These are phyloP conservation scores for Globodera ellingtonae DNA, from an alignment of 1,140 invertebrate species.

Conservation along the genomic window DNA sequence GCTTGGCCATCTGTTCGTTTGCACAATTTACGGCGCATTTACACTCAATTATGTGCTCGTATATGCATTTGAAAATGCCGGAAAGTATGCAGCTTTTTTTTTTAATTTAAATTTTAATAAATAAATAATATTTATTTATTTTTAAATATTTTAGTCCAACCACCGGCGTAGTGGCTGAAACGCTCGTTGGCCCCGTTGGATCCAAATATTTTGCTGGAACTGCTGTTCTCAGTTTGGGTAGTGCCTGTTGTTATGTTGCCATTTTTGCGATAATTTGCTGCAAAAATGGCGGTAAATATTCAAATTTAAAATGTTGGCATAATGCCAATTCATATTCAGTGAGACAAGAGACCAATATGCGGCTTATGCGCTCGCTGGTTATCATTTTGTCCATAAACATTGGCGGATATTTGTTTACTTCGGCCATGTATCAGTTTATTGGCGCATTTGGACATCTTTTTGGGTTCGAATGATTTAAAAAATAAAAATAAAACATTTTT, in stretches of 20 bases:
- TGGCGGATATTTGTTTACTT: slow-evolving; percentile 19
- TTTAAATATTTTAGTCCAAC: slow-evolving; percentile 6
- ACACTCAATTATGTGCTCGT: slow-evolving; percentile 1
- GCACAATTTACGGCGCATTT: slow-evolving; percentile 6
- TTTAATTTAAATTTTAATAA: not conserved
- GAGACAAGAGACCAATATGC: slow-evolving; percentile 18
- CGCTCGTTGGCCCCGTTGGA: not conserved
- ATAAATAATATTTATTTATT: not conserved
- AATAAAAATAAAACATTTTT: too few relatives aligned
- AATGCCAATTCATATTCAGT: not conserved
- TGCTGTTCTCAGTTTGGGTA: not conserved
- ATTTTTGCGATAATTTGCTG: slow-evolving; percentile 19
- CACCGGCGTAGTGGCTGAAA: slow-evolving; percentile 5
- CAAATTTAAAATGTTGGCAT: not conserved
- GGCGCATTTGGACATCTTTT: too few relatives aligned
- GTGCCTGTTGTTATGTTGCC: not conserved
- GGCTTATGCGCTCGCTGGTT: slow-evolving; percentile 18
- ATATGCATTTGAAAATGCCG: slow-evolving; percentile 15
- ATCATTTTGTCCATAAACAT: slow-evolving; percentile 11
- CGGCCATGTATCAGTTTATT: slow-evolving; percentile 5
- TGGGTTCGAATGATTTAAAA: too few relatives aligned
- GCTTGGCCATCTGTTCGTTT: not conserved
- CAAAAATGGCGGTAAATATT: slow-evolving; percentile 19
- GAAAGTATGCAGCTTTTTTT: not conserved
- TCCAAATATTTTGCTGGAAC: not conserved